These are phyloP conservation scores for Zygogramma bicolorata DNA, from an alignment of 2,888 invertebrate species.

Conservation along the genomic window DNA sequence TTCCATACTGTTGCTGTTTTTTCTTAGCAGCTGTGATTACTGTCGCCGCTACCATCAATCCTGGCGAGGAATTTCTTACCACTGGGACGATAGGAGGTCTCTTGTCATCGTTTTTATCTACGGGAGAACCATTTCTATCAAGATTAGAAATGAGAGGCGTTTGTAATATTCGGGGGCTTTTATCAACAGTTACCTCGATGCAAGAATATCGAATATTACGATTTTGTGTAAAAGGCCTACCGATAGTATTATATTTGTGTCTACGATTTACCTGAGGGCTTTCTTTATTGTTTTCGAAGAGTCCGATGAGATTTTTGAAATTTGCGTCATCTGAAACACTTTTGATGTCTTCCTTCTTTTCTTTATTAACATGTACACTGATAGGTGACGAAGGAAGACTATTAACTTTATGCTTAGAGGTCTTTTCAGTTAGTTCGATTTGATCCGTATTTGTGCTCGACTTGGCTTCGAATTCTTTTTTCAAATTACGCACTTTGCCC, in stretches of 20 bases:
- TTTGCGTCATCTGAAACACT: slow-evolving; percentile 73
- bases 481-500: slow-evolving; percentile 87
- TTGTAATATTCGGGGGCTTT: slow-evolving; percentile 49
- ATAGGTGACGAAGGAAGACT: slow-evolving; percentile 77
- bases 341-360: slow-evolving; percentile 47
- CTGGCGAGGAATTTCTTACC: slow-evolving; percentile 59
- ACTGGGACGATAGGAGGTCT: slow-evolving; percentile 67
- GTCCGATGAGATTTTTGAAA: slow-evolving; percentile 81
- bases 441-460: slow-evolving; percentile 61
- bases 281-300: slow-evolving; percentile 74
- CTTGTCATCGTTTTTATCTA: slow-evolving; percentile 56
- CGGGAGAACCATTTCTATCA: slow-evolving; percentile 46
- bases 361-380: slow-evolving; percentile 68
- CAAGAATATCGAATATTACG: slow-evolving; percentile 59
- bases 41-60: slow-evolving; percentile 75
- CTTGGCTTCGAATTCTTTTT: slow-evolving; percentile 90
- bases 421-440: slow-evolving; percentile 41
- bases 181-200: slow-evolving; percentile 59
- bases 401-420: slow-evolving; percentile 61
- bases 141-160: slow-evolving; percentile 57
- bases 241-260: slow-evolving; percentile 45
- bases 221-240: slow-evolving; percentile 36
- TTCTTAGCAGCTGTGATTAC: slow-evolving; percentile 78
- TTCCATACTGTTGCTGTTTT: slow-evolving; percentile 90
- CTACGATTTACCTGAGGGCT: slow-evolving; percentile 54